A percentile compares a stretch with the other conserved stretches of the same genome.
Conservation (phyloP, 2,797 vertebrate genomes). For the Lateolabrax maculatus region DNA sequence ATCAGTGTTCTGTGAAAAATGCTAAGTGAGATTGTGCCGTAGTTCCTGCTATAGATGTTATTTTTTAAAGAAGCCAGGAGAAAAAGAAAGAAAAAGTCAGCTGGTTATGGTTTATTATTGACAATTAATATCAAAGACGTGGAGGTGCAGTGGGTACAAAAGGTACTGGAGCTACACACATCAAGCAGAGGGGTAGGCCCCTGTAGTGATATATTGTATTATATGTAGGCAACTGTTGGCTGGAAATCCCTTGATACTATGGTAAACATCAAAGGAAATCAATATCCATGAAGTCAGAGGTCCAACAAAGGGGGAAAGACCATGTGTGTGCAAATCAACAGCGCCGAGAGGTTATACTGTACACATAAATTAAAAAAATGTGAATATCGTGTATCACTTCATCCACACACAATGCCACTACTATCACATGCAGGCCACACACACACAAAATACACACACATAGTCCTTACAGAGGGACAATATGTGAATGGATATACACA, state of each 20-base stretch:
- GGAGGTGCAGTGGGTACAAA: slow-evolving; percentile 14
- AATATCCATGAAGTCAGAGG: slow-evolving; percentile 24
- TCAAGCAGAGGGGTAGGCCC: slow-evolving; percentile 7
- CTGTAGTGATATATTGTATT: neutral
- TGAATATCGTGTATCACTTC: neutral
- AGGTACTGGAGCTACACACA: slow-evolving; percentile 4
- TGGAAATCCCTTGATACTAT: slow-evolving; percentile 28
- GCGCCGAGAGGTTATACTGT: neutral
- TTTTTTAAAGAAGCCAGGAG: slow-evolving; percentile 16
- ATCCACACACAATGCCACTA: neutral
- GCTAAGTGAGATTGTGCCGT: slow-evolving; percentile 10
- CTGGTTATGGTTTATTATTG: slow-evolving; percentile 33
- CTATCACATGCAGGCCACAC: neutral
- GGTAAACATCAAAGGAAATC: slow-evolving; percentile 49
- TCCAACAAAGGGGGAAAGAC: neutral
- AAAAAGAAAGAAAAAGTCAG: slow-evolving; percentile 50
- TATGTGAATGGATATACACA: too few relatives aligned
- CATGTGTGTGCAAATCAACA: neutral
- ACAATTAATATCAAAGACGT: slow-evolving; percentile 54
- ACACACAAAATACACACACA: neutral
- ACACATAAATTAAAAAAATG: slow-evolving; percentile 7
- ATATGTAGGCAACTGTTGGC: slow-evolving; percentile 7
- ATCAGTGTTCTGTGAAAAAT: slow-evolving; percentile 17
- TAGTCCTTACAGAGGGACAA: neutral
- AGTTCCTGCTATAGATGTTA: slow-evolving; percentile 1